Percentiles rank a stretch among this genome's conserved stretches.
phyloP scores from a whole-genome alignment of 2,888 invertebrate genomes.

The Odontocolon sp. region DNA sequence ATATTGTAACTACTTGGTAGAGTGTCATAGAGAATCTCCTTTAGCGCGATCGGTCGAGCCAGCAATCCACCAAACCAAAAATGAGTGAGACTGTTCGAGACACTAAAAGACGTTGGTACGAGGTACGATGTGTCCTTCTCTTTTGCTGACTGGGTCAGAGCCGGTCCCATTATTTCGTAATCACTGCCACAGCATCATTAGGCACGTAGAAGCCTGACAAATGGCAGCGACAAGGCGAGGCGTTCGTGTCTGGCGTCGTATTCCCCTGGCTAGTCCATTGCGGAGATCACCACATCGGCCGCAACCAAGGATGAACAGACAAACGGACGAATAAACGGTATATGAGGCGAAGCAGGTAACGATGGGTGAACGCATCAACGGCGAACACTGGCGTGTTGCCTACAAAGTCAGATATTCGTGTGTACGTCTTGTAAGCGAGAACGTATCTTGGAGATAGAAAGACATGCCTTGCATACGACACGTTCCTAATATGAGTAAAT shows the following conservation, averaged over 20 bases:
- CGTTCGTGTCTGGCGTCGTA: background rate
- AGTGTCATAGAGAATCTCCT: background rate
- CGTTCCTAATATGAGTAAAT: constrained; percentile 9
- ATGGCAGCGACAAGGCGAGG: constrained; percentile 62
- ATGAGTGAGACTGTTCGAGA: background rate
- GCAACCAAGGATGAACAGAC: background rate
- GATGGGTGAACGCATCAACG: background rate
- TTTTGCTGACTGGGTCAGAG: constrained; percentile 35
- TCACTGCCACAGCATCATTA: constrained; percentile 73
- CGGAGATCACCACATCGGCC: background rate
- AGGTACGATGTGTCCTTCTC: constrained; percentile 15
- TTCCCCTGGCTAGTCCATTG: background rate
- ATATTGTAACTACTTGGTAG: background rate
- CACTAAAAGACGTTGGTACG: background rate
- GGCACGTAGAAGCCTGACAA: constrained; percentile 71
- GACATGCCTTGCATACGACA: constrained; percentile 4
- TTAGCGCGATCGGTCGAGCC: background rate
- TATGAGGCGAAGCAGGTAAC: background rate
- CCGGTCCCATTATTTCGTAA: constrained; percentile 74
- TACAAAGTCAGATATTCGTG: background rate
- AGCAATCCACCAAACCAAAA: background rate
- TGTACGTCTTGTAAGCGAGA: constrained; percentile 16
- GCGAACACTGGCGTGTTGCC: background rate
- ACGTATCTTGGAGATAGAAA: constrained; percentile 13
- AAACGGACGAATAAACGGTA: background rate